Evolutionary conservation across 2,113 vertebrate species (phyloP).

Genomic region (Osmerus eperlanus): DNA sequence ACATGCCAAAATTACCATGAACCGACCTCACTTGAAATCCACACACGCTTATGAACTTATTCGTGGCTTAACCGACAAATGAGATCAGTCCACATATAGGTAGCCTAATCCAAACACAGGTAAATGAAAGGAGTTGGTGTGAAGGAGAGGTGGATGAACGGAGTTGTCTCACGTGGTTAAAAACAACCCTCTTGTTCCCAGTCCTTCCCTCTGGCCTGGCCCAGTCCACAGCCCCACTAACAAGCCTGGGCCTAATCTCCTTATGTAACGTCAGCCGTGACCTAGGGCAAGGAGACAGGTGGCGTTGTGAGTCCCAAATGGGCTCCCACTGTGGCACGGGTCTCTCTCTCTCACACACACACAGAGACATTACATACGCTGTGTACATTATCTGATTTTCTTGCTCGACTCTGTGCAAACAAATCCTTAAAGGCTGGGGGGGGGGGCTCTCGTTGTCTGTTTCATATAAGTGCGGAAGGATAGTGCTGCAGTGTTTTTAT

Average conservation of each 20-base stretch:
- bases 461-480: background rate
- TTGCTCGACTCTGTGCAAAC: constrained; percentile 20
- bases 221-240: background rate
- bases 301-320: constrained; percentile 15
- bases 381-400: constrained; percentile 11
- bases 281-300: constrained; percentile 41
- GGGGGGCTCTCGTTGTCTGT: background rate
- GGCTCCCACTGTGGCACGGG: background rate
- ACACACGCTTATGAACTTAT: no score
- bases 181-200: background rate
- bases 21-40: background rate
- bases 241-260: constrained; percentile 35
- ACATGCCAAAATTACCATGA: background rate
- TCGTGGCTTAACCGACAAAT: background rate
- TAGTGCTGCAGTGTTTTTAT: constrained; percentile 15
- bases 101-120: background rate
- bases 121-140: background rate
- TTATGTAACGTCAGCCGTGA: constrained; percentile 45
- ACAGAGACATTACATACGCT: constrained; percentile 8
- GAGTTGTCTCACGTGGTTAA: background rate
- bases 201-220: background rate
- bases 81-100: background rate
- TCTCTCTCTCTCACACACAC: background rate
- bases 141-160: background rate
- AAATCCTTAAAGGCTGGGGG: constrained; percentile 4